Base-by-base conservation (phyloP, 2,113 vertebrate species). In the Xiphorhynchus elegans region DNA sequence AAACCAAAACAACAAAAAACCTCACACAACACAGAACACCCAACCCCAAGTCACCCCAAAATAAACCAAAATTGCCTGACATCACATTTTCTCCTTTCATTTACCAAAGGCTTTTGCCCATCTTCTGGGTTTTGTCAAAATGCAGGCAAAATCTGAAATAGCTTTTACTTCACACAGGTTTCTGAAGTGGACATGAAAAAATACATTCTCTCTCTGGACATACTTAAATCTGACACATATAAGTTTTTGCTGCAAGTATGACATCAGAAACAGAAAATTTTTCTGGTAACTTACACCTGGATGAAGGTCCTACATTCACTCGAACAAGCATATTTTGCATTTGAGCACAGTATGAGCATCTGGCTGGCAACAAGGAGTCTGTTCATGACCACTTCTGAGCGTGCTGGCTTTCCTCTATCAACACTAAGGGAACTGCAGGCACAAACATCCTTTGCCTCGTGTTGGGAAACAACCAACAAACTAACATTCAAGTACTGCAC, bases 301-400 rank as follows among this genome's bases (percentile, higher is more conserved):
- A 55, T 1, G 1, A 50, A 72, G 16, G 46, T 29, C 26, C 26
- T 31, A 8, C 26, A 33, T 52, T 42, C 17, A 50, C 35, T 28
- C 26, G 55, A 62, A 42, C 13, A 62, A 70, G 26, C 6, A 39
- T 13, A 62, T 82, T 39, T 58, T 74, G 50, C 50, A 75, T 42
- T 28, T 78, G 58, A 28, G 44, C 67, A 66, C 46, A 21, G 26
- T 2, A 17, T 13, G 50, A 84, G 26, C 9, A 73, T 21, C 26
- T 56, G 68, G 13, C 24, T 31, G 6, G 39, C 0, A 0, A 44
- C 26, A 9, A 67, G 5, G 8, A 10, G 5, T 62, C 26, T 69
- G 37, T 66, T 82, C 26, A 14, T 1, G 16, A 39, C n/a, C 44
- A 21, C 39, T 46, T 46, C 67, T 9, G 17, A 56, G 29, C 5